Conservation (phyloP, 2,113 vertebrate species). For the Chaetorhynchus papuensis region DNA sequence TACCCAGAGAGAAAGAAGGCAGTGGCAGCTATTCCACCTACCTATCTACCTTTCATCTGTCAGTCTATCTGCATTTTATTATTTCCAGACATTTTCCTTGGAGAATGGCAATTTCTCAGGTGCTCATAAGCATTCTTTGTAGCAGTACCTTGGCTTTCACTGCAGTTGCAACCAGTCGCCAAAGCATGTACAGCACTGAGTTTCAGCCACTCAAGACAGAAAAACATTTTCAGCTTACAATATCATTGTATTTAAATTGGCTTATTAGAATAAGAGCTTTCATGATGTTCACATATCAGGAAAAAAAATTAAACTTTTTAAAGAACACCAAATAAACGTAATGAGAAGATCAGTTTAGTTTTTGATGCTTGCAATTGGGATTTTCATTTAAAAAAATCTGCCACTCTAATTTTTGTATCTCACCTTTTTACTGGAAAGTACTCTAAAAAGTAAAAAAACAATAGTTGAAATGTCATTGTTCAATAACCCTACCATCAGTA, state of each 20-base stretch:
- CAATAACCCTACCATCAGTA: neutral
- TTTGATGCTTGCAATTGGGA: neutral
- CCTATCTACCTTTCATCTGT: neutral
- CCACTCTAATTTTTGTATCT: neutral
- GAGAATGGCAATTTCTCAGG: neutral
- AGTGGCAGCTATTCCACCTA: neutral
- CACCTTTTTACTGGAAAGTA: neutral
- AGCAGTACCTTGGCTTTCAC: neutral
- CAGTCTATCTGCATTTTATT: neutral
- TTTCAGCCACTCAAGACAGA: neutral
- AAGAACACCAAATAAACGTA: neutral
- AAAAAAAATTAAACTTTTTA: neutral
- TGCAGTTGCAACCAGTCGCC: neutral
- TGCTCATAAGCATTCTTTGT: neutral
- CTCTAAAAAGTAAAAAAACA: neutral
- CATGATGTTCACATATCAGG: neutral
- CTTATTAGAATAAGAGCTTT: neutral
- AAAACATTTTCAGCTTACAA: neutral
- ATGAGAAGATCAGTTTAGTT: neutral
- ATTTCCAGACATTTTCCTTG: neutral
- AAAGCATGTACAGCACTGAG: neutral
- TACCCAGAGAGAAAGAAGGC: neutral
- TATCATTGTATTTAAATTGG: neutral
- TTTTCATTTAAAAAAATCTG: neutral
- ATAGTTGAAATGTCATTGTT: neutral